phyloP scores from a whole-genome alignment of 1,140 invertebrate species.

The Cotesia vestalis region DNA sequence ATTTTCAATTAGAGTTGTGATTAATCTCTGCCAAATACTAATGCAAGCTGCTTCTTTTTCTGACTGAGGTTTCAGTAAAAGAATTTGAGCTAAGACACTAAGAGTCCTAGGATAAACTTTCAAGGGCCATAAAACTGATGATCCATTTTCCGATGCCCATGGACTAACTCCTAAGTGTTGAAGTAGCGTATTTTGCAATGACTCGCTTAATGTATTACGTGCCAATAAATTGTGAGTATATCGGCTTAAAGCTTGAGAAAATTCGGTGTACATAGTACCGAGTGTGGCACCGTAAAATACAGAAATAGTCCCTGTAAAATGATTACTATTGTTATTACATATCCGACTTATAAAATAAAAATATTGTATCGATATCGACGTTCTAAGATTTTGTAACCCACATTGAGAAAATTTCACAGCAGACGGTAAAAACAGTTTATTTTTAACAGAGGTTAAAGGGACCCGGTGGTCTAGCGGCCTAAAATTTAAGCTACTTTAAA shows the following conservation, averaged over 20 bases:
- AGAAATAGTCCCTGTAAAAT: slow-evolving; percentile 74
- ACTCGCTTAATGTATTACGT: slow-evolving; percentile 73
- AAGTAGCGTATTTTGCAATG: slow-evolving; percentile 77
- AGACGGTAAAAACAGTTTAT: too few relatives aligned
- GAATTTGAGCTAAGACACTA: slow-evolving; percentile 81
- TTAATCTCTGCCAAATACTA: slow-evolving; percentile 88
- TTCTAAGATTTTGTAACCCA: too few relatives aligned
- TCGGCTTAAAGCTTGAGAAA: slow-evolving; percentile 80
- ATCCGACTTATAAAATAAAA: too few relatives aligned
- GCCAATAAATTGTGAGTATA: slow-evolving; percentile 88
- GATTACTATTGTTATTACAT: not conserved
- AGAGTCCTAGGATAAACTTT: slow-evolving; percentile 87
- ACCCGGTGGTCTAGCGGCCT: too few relatives aligned
- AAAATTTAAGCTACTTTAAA: too few relatives aligned
- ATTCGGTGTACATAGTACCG: slow-evolving; percentile 78
- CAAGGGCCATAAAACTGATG: slow-evolving; percentile 75
- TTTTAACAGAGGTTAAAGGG: too few relatives aligned
- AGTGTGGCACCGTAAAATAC: slow-evolving; percentile 76
- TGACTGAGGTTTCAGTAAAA: slow-evolving; percentile 81
- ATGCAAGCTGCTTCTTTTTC: slow-evolving; percentile 90
- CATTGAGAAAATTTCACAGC: too few relatives aligned
- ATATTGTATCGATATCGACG: too few relatives aligned
- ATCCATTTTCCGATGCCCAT: slow-evolving; percentile 69
- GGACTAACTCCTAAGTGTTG: slow-evolving; percentile 81
- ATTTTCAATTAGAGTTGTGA: slow-evolving; percentile 86